Conservation (phyloP, 2,888 invertebrate species). For the Dendrolimus pini region DNA sequence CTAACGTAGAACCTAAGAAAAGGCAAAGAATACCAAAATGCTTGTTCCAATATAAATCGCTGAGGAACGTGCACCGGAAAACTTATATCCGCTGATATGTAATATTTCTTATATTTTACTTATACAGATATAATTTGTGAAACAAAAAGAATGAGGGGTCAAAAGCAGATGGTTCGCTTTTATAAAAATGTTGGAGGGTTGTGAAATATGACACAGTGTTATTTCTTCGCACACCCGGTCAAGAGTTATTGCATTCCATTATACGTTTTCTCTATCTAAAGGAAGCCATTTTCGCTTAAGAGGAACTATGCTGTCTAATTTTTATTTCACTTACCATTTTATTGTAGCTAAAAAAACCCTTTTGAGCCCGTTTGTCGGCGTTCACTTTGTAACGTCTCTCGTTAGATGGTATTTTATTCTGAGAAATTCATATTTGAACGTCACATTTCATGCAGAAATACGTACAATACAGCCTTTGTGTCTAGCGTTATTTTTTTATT, state of each 20-base stretch:
- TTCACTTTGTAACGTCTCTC: constrained; percentile 1
- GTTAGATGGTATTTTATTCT: constrained; percentile 1
- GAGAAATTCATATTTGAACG: too few relatives aligned
- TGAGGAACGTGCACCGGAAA: constrained; percentile 38
- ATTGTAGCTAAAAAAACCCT: constrained; percentile 21
- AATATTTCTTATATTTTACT: constrained; percentile 44
- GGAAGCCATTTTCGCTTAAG: constrained; percentile 74
- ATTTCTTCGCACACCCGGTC: constrained; percentile 77
- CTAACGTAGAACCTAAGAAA: too few relatives aligned
- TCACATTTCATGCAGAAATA: too few relatives aligned
- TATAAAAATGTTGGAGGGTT: constrained; percentile 77
- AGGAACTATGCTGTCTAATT: constrained; percentile 70
- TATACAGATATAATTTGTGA: constrained; percentile 70
- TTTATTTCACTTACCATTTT: constrained; percentile 60
- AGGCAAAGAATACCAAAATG: constrained; percentile 16
- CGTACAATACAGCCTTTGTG: too few relatives aligned
- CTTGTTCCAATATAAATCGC: constrained; percentile 28
- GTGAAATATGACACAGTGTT: constrained; percentile 77
- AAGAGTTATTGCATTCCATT: constrained; percentile 77
- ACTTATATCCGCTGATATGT: constrained; percentile 39
- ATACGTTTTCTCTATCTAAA: constrained; percentile 75
- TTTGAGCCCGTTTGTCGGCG: neutral
- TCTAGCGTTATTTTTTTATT: too few relatives aligned
- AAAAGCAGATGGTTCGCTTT: constrained; percentile 76
- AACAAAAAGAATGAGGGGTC: constrained; percentile 76